A percentile compares a stretch with the other conserved stretches of the same genome.
phyloP scores from a whole-genome alignment of 2,888 invertebrate genomes.

The Oscheius sp. region DNA sequence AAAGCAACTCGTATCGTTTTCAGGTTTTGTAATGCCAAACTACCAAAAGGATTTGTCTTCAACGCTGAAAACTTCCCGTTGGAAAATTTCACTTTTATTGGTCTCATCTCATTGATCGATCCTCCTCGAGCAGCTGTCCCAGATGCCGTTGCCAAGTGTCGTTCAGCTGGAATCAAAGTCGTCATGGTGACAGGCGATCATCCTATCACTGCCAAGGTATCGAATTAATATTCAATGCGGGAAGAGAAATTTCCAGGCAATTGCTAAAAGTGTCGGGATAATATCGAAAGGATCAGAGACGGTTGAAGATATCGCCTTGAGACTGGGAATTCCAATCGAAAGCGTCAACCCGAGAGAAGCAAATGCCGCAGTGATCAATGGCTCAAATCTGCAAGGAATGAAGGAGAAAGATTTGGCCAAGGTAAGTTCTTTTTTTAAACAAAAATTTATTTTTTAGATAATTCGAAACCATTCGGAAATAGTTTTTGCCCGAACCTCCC shows the following conservation, averaged over 20 bases:
- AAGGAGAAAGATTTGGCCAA: constrained; percentile 68
- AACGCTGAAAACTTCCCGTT: constrained; percentile 75
- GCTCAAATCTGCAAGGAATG: constrained; percentile 70
- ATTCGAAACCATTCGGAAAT: constrained; percentile 70
- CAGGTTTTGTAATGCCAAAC: constrained; percentile 87
- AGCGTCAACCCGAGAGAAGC: constrained; percentile 65
- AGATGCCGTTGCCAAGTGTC: constrained; percentile 72
- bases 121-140: constrained; percentile 72
- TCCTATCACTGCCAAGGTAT: constrained; percentile 74
- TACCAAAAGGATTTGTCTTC: constrained; percentile 90
- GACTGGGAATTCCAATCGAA: constrained; percentile 86
- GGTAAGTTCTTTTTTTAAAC: background rate
- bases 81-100: constrained; percentile 76
- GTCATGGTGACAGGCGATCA: constrained; percentile 76
- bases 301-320: constrained; percentile 79
- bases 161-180: constrained; percentile 71
- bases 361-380: constrained; percentile 71
- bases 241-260: constrained; percentile 70
- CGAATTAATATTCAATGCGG: background rate
- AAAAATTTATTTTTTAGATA: background rate
- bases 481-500: constrained; percentile 72
- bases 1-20: constrained; percentile 24
- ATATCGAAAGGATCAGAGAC: constrained; percentile 75
- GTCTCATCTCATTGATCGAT: constrained; percentile 73
- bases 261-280: constrained; percentile 75